Base-by-base conservation (phyloP, 1,140 invertebrate genomes). In the Pachyrhynchus sulphureomaculatus region DNA sequence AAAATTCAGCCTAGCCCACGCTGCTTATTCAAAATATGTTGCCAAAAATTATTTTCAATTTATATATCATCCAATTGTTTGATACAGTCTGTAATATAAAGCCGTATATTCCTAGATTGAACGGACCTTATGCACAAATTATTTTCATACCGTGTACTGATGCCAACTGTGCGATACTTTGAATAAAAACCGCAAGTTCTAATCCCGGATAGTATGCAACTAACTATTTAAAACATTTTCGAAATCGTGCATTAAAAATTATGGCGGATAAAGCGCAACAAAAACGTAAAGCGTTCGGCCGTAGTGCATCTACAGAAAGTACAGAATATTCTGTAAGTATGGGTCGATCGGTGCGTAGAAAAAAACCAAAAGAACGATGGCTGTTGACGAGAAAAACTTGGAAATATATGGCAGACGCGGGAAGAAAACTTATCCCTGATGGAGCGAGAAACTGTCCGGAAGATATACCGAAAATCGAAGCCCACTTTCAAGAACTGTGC, bases 341-440 rank as follows among this genome's bases (percentile, higher is more conserved):
- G 80, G 80, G 78, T 58, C 81, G 81, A 71, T 76, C 76, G 24
- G 70, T 76, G 45, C 73, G 78, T 49, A 78, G 78, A 57, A 81
- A 82, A 36, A 86, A 84, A 51, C 80, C 82, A 34, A 85, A 86
- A 67, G 89, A 93, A 75, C 82, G 91, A 77, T 94, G 91, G 91
- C 78, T 93, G 24, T 80, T 93, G 17, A 92, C 91, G 4, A 79
- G 91, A 21, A 93, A 93, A 77, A 93, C 91, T 15, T 93, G 91
- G 91, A 81, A 90, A 57, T 93, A 93, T 73, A 94, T 94, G 91
- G 84, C 90, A 0, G 91, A 93, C 68, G 90, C 91, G 9, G 91
- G 91, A n/a, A 84, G 89, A 36, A 87, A 87, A 68, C 79, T 94
- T 10, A 87, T 93, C 34, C 90, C 91, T 0, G 91, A 93, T 45